phyloP scores from a whole-genome alignment of 2,888 invertebrate species.

The Patella pellucida region DNA sequence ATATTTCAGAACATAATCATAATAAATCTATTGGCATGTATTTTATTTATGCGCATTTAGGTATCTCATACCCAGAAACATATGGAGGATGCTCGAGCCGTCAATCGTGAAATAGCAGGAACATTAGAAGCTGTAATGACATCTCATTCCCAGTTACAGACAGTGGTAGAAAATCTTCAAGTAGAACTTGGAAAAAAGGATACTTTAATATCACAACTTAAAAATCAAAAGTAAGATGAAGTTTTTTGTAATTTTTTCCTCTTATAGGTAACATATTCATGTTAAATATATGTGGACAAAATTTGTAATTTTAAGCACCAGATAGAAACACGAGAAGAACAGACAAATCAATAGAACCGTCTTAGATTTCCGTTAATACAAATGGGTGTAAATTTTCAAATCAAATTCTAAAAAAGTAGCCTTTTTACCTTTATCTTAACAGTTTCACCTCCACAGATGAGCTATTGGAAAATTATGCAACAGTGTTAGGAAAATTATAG shows the following conservation, averaged over 20 bases:
- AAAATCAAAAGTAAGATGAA: constrained; percentile 47
- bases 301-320: no score
- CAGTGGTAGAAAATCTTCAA: constrained; percentile 63
- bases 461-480: no score
- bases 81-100: constrained; percentile 61
- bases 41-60: constrained; percentile 22
- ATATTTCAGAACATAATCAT: no score
- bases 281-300: constrained; percentile 42
- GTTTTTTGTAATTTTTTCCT: not conserved
- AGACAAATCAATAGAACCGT: no score
- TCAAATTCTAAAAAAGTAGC: no score
- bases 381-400: no score
- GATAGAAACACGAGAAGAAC: no score
- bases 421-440: no score
- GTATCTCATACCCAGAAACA: constrained; percentile 52
- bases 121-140: constrained; percentile 66
- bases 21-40: no score
- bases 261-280: not conserved
- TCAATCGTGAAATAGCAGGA: constrained; percentile 62
- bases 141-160: constrained; percentile 64
- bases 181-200: constrained; percentile 57
- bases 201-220: constrained; percentile 49
- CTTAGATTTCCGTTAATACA: no score
- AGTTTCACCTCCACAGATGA: no score
- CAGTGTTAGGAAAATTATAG: no score